A percentile compares a stretch with the other conserved stretches of the same genome.
phyloP scores from a whole-genome alignment of 2,888 invertebrate species.

The Mechanitis messenoides region DNA sequence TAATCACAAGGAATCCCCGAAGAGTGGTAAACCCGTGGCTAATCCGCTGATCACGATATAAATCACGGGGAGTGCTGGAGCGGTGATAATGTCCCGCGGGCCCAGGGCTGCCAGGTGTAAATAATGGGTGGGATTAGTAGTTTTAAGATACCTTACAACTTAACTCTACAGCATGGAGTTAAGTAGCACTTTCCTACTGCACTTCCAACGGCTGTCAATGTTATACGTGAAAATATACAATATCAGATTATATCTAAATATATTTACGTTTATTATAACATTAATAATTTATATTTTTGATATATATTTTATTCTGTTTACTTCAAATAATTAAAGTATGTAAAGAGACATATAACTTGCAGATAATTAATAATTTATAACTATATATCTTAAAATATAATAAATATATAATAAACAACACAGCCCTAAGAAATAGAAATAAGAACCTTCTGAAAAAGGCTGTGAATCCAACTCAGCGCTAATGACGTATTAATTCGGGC shows the following conservation, averaged over 20 bases:
- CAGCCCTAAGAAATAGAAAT: slow-evolving; percentile 39
- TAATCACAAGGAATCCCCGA: slow-evolving; percentile 18
- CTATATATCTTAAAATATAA: neutral
- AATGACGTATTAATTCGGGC: slow-evolving; percentile 50
- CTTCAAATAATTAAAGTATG: no score
- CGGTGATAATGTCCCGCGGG: slow-evolving; percentile 22
- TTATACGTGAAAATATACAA: no score
- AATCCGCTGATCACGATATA: slow-evolving; percentile 33
- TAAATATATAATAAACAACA: slow-evolving; percentile 7
- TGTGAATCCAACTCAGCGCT: slow-evolving; percentile 39
- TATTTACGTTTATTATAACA: no score
- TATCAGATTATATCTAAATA: no score
- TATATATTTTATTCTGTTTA: no score
- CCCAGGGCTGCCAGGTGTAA: slow-evolving; percentile 16
- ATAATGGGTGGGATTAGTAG: slow-evolving; percentile 4
- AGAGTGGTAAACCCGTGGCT: slow-evolving; percentile 22
- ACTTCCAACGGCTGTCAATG: no score
- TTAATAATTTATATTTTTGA: no score
- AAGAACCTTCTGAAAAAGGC: slow-evolving; percentile 40
- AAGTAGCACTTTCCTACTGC: neutral
- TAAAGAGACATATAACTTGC: no score
- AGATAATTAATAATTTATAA: no score
- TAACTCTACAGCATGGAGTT: neutral
- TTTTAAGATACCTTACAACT: neutral
- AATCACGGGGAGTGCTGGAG: slow-evolving; percentile 32